A percentile compares a stretch with the other conserved stretches of the same genome.
These are phyloP conservation scores for Oreocharis arfaki DNA, from an alignment of 2,113 vertebrate species.

Conservation along the genomic window DNA sequence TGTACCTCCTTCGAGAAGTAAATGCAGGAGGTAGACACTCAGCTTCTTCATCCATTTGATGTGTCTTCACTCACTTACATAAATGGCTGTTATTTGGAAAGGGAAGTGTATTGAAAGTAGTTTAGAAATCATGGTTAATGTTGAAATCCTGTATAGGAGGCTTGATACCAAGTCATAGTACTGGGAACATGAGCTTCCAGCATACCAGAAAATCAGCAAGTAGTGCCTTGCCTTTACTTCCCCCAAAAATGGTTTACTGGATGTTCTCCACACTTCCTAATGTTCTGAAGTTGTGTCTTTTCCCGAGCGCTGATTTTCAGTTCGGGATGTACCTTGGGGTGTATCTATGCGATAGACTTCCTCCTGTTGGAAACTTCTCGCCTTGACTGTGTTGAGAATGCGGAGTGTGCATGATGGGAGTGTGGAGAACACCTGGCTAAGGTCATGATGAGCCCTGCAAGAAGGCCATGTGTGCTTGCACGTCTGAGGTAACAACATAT, in stretches of 20 bases:
- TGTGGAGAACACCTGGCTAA: neutral
- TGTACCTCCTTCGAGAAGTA: neutral
- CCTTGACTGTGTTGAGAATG: neutral
- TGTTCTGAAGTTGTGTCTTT: neutral
- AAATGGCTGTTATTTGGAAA: neutral
- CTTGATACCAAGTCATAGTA: neutral
- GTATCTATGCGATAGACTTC: neutral
- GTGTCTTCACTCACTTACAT: neutral
- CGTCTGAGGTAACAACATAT: neutral
- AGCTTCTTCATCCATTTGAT: neutral
- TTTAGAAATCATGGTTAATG: neutral
- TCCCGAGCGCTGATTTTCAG: neutral
- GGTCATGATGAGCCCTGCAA: neutral
- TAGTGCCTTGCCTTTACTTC: neutral
- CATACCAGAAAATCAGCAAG: neutral
- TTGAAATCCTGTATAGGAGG: neutral
- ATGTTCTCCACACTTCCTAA: rapidly evolving
- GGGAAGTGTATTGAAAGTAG: neutral
- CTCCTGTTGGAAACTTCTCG: neutral
- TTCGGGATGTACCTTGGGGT: neutral
- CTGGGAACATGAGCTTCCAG: neutral
- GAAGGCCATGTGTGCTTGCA: neutral
- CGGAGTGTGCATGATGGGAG: neutral
- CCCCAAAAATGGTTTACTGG: neutral
- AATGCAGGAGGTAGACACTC: neutral